A percentile compares a stretch with the other conserved stretches of the same genome.
Conservation (phyloP, 2,888 invertebrate genomes). For the Hedya salicella region DNA sequence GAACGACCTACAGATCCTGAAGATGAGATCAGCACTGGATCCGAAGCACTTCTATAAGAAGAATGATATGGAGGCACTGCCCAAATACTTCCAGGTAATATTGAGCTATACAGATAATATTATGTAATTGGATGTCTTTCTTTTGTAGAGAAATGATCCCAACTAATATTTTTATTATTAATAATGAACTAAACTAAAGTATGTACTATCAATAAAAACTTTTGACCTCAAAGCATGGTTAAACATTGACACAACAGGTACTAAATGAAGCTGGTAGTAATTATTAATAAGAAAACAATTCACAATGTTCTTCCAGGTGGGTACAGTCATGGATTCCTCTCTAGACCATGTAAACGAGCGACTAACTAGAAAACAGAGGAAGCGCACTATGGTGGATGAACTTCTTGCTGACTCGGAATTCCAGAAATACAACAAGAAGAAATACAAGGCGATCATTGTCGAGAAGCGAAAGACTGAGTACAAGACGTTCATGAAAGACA, state of each 20-base stretch:
- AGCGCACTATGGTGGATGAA: constrained; percentile 96
- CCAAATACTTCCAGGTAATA: constrained; percentile 98
- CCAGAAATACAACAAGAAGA: constrained; percentile 91
- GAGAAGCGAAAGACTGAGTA: constrained; percentile 88
- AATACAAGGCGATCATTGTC: constrained; percentile 91
- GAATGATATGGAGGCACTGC: constrained; percentile 93
- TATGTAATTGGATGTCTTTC: too few species aligned
- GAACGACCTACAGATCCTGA: constrained; percentile 94
- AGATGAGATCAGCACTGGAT: constrained; percentile 96
- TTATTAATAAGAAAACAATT: too few species aligned
- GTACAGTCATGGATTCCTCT: constrained; percentile 92
- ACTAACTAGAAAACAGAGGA: constrained; percentile 93
- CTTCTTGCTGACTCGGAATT: constrained; percentile 95
- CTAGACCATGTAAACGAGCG: constrained; percentile 94
- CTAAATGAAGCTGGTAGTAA: too few species aligned
- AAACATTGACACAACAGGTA: too few species aligned
- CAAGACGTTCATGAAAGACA: constrained; percentile 90
- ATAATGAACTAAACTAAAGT: too few species aligned
- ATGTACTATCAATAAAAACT: too few species aligned
- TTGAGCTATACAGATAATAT: too few species aligned
- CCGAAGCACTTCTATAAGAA: constrained; percentile 98
- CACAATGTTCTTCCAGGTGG: constrained; percentile 83
- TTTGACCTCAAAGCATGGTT: too few species aligned
- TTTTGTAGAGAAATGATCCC: too few species aligned
- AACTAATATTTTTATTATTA: too few species aligned